Percentiles rank a stretch among this genome's conserved stretches.
Conservation (phyloP, 1,140 invertebrate genomes). For the Drosophila rhopaloa region DNA sequence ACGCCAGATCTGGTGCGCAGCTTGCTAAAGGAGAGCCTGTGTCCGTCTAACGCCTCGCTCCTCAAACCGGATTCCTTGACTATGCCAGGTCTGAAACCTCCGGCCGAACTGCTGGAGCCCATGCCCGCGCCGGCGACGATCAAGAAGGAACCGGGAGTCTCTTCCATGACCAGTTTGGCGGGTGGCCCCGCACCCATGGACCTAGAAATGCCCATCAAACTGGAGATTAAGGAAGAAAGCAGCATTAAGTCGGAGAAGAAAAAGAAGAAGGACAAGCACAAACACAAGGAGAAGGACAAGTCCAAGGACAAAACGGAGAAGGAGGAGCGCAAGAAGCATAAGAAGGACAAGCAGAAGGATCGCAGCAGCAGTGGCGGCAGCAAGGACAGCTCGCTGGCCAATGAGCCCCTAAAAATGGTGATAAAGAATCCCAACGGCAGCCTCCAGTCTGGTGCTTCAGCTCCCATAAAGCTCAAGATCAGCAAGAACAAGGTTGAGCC, state of each 20-base stretch:
- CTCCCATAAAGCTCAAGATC: slow-evolving; percentile 87
- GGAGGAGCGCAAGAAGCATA: slow-evolving; percentile 88
- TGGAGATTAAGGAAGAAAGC: slow-evolving; percentile 83
- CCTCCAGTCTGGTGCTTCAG: slow-evolving; percentile 49
- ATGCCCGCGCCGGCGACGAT: slow-evolving; percentile 47
- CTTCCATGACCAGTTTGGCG: slow-evolving; percentile 15
- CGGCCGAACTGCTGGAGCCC: slow-evolving; percentile 72
- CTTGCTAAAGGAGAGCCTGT: slow-evolving; percentile 80
- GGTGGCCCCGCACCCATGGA: slow-evolving; percentile 26
- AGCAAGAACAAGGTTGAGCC: slow-evolving; percentile 86
- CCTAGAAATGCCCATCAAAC: slow-evolving; percentile 54
- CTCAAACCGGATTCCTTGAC: slow-evolving; percentile 71
- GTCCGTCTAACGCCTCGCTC: slow-evolving; percentile 63
- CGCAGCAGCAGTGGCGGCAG: slow-evolving; percentile 84
- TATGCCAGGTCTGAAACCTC: slow-evolving; percentile 72
- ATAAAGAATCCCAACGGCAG: slow-evolving; percentile 67
- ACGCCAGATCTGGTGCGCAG: slow-evolving; percentile 82
- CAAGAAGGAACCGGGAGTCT: slow-evolving; percentile 52
- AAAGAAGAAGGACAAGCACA: slow-evolving; percentile 88
- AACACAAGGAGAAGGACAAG: slow-evolving; percentile 88
- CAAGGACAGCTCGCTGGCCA: slow-evolving; percentile 69
- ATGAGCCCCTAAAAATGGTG: slow-evolving; percentile 65
- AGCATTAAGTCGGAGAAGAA: slow-evolving; percentile 85
- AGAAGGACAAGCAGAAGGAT: slow-evolving; percentile 87
- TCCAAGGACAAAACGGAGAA: slow-evolving; percentile 86